Conservation (phyloP, 2,113 vertebrate species). For the Pseudopipra pipra region DNA sequence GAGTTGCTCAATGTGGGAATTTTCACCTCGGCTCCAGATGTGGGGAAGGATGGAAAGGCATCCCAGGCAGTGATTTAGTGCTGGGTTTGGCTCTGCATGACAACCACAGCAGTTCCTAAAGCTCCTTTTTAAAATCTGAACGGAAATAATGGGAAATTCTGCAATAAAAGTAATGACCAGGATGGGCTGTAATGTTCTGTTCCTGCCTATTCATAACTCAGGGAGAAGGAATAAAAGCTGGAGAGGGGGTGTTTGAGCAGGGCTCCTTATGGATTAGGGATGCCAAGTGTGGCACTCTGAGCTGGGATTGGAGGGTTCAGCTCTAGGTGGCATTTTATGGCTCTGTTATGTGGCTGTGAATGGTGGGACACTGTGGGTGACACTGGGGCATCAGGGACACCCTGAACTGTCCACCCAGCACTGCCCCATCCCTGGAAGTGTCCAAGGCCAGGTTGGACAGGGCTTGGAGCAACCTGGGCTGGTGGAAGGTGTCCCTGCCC, state of each 20-base stretch:
- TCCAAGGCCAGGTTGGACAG: background rate
- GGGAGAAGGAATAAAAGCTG: background rate
- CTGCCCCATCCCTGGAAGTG: background rate
- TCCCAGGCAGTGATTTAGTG: fast-evolving
- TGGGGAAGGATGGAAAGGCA: background rate
- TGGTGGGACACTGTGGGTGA: background rate
- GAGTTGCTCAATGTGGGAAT: background rate
- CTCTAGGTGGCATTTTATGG: background rate
- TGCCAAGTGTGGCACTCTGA: background rate
- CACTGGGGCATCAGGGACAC: background rate
- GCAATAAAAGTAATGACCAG: background rate
- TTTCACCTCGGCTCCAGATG: background rate
- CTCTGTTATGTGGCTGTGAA: background rate
- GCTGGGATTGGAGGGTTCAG: background rate
- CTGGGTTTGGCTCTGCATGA: fast-evolving
- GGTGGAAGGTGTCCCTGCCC: background rate
- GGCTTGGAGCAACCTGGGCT: background rate
- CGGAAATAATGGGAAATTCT: background rate
- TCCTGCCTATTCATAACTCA: background rate
- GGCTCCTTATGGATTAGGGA: fast-evolving
- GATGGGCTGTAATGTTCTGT: background rate
- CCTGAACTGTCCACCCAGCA: background rate
- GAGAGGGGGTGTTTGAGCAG: background rate
- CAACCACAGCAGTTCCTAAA: background rate
- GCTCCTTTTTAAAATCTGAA: background rate